phyloP scores from a whole-genome alignment of 2,888 invertebrate species.

The Cordylochernes scorpioides region DNA sequence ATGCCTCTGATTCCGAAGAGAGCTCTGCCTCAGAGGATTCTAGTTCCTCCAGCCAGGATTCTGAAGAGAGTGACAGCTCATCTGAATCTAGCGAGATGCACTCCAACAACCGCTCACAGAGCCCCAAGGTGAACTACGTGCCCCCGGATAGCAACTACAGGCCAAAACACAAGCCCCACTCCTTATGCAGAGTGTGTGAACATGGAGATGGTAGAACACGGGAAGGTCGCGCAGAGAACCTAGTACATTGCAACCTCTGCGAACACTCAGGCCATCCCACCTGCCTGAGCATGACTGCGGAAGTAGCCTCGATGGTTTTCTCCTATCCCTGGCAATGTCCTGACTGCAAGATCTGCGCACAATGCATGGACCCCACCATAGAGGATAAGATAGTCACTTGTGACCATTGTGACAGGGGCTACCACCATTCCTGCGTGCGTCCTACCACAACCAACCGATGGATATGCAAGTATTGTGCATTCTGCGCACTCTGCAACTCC shows the following conservation, averaged over 20 bases:
- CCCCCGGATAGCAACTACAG: constrained; percentile 6
- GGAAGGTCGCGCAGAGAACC: constrained; percentile 27
- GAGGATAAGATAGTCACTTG: constrained; percentile 81
- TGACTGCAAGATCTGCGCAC: constrained; percentile 67
- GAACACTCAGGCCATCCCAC: constrained; percentile 43
- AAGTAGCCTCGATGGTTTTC: constrained; percentile 44
- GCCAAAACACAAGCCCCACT: constrained; percentile 9
- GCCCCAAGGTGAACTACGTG: constrained; percentile 2
- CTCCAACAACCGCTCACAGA: neutral
- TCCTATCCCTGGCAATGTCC: constrained; percentile 78
- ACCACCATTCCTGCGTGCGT: constrained; percentile 72
- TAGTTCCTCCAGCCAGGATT: constrained; percentile 12
- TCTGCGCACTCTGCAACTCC: constrained; percentile 31
- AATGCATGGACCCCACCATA: constrained; percentile 50
- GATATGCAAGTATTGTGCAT: constrained; percentile 56
- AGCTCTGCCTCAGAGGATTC: constrained; percentile 16
- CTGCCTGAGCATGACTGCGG: constrained; percentile 54
- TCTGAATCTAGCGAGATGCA: constrained; percentile 8
- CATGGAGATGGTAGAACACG: constrained; percentile 20
- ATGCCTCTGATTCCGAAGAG: constrained; percentile 28
- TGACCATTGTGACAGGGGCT: constrained; percentile 76
- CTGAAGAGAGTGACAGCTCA: constrained; percentile 12
- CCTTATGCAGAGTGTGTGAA: constrained; percentile 14
- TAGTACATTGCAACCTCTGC: constrained; percentile 34
- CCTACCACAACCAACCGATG: constrained; percentile 58